A percentile compares a stretch with the other conserved stretches of the same genome.
Evolutionary conservation across 2,888 invertebrate species (phyloP).

Genomic region (Leptinotarsa juncta): DNA sequence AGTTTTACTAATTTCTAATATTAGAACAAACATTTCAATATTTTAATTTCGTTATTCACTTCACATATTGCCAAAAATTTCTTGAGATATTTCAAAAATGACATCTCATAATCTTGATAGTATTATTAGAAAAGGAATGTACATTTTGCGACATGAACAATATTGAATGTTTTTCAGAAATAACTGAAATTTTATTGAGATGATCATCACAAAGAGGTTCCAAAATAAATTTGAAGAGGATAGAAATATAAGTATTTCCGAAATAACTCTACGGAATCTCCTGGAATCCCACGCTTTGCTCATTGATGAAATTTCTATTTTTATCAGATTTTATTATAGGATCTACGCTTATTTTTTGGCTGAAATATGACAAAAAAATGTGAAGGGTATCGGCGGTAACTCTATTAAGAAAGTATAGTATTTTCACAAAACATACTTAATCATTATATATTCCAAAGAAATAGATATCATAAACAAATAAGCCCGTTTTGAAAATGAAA

Average conservation of each 20-base stretch:
- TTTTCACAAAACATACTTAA: too few relatives aligned
- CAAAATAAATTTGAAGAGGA: background rate
- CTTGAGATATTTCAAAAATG: too few relatives aligned
- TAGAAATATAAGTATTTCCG: constrained; percentile 8
- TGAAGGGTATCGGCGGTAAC: too few relatives aligned
- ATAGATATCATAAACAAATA: too few relatives aligned
- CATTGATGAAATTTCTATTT: constrained; percentile 14
- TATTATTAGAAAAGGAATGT: background rate
- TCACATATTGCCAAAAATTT: too few relatives aligned
- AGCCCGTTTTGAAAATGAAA: too few relatives aligned
- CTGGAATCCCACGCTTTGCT: constrained; percentile 13
- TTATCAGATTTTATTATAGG: background rate
- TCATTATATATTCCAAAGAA: too few relatives aligned
- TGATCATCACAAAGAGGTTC: background rate
- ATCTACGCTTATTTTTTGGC: background rate
- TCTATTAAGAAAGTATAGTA: too few relatives aligned
- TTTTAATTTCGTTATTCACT: too few relatives aligned
- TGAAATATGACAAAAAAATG: background rate
- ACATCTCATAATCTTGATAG: background rate
- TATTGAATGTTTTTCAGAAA: background rate
- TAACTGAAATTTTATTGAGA: constrained; percentile 2
- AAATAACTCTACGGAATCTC: constrained; percentile 21
- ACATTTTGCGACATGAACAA: too few relatives aligned
- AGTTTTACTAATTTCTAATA: too few relatives aligned
- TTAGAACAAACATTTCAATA: too few relatives aligned